These are phyloP conservation scores for Rhabdornis inornatus DNA, from an alignment of 2,113 vertebrate genomes.

Conservation along the genomic window DNA sequence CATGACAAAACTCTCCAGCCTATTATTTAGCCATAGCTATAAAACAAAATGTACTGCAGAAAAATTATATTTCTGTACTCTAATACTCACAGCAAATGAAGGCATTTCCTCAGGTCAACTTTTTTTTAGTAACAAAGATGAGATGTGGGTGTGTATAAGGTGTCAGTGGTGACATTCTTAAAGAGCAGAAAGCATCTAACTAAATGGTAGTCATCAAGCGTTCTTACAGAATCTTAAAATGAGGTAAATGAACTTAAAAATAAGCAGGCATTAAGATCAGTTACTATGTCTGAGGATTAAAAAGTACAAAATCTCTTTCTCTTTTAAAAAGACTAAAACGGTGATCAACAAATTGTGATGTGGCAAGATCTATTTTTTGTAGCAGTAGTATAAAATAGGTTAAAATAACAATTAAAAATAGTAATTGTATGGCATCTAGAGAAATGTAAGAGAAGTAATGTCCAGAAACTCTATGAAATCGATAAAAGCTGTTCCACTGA, in stretches of 20 bases:
- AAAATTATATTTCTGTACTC: background rate
- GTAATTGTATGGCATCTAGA: background rate
- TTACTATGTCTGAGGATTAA: background rate
- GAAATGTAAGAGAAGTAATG: background rate
- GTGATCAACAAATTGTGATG: background rate
- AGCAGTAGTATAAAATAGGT: background rate
- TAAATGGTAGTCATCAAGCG: background rate
- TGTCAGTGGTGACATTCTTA: background rate
- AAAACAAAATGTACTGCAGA: background rate
- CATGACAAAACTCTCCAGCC: background rate
- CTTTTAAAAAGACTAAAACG: background rate
- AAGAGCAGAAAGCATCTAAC: background rate
- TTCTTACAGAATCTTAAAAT: slow-evolving; percentile 30
- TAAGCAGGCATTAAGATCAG: background rate
- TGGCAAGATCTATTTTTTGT: background rate
- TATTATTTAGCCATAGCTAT: background rate
- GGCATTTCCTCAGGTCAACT: background rate
- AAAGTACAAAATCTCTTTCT: background rate
- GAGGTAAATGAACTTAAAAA: slow-evolving; percentile 32
- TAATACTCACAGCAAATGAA: background rate
- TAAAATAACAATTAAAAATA: slow-evolving; percentile 5
- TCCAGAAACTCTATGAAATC: background rate
- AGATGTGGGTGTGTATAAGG: background rate
- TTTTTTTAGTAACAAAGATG: background rate
- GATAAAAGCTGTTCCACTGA: background rate